Evolutionary conservation across 2,113 vertebrate species (phyloP).

Genomic region (Marmota monax): DNA sequence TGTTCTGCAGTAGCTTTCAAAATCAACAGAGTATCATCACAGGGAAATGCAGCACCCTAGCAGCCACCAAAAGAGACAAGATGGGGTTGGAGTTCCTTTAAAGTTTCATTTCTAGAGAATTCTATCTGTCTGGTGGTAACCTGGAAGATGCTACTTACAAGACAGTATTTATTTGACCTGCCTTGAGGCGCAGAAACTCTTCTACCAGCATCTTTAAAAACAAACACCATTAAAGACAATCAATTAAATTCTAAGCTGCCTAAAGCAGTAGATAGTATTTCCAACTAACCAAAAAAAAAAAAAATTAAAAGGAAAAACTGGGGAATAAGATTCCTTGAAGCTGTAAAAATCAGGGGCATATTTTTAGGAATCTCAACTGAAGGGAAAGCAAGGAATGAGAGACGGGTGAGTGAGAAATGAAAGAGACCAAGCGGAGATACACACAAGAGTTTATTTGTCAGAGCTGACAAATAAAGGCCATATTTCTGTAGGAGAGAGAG

Average conservation of each 20-base stretch:
- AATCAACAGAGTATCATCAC: not conserved
- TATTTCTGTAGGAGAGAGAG: too few relatives aligned
- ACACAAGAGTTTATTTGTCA: too few relatives aligned
- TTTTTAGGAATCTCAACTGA: not conserved
- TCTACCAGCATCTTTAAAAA: not conserved
- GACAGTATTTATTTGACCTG: slow-evolving; percentile 30
- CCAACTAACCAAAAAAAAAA: slow-evolving; percentile 21
- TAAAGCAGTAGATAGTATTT: slow-evolving; percentile 20
- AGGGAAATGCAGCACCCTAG: not conserved
- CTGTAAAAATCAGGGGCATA: not conserved
- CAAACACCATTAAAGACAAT: not conserved
- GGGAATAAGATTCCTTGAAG: not conserved
- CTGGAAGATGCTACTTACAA: not conserved
- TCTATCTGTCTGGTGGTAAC: not conserved
- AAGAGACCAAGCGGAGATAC: too few relatives aligned
- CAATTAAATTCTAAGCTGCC: slow-evolving; percentile 34
- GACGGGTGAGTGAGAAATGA: too few relatives aligned
- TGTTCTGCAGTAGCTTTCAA: not conserved
- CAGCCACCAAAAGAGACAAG: not conserved
- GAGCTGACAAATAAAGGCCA: too few relatives aligned
- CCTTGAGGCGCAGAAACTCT: not conserved
- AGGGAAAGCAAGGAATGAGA: too few relatives aligned
- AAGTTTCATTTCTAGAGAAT: slow-evolving; percentile 42
- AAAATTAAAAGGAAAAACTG: slow-evolving; percentile 33
- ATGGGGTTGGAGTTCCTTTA: not conserved